These are phyloP conservation scores for Drosophila melanica DNA, from an alignment of 1,140 invertebrate species.

Conservation along the genomic window DNA sequence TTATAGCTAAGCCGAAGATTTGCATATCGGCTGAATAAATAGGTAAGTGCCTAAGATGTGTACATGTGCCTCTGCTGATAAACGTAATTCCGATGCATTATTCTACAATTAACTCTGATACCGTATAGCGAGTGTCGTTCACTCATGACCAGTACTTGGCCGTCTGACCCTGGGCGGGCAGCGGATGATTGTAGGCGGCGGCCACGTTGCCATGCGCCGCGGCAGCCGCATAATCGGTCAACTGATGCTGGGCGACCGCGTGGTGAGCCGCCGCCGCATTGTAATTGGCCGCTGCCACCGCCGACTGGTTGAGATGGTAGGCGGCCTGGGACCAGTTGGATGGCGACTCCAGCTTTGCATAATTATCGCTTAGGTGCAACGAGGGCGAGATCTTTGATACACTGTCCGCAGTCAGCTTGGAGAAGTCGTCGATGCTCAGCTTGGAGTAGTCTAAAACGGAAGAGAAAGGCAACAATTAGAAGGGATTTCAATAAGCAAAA, in stretches of 20 bases:
- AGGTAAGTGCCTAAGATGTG: conserved; percentile 44
- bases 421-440: conserved; percentile 85
- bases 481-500: no score
- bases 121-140: not conserved
- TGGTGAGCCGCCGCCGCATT: conserved; percentile 72
- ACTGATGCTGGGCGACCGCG: conserved; percentile 65
- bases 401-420: conserved; percentile 85
- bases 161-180: conserved; percentile 72
- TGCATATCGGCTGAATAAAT: conserved; percentile 37
- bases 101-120: conserved; percentile 8
- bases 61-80: conserved; percentile 56
- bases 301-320: conserved; percentile 78
- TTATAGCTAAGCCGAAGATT: conserved; percentile 60
- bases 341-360: conserved; percentile 83
- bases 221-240: conserved; percentile 76
- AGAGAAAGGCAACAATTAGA: not conserved
- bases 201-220: conserved; percentile 72
- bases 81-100: conserved; percentile 50
- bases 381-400: conserved; percentile 84
- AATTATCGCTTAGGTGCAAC: conserved; percentile 74
- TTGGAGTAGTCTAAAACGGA: conserved; percentile 76
- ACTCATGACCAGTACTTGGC: conserved; percentile 82
- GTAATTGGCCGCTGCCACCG: conserved; percentile 76
- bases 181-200: conserved; percentile 74
- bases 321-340: conserved; percentile 83